These are phyloP conservation scores for Stenoptilia bipunctidactyla DNA, from an alignment of 2,888 invertebrate genomes.

Conservation along the genomic window DNA sequence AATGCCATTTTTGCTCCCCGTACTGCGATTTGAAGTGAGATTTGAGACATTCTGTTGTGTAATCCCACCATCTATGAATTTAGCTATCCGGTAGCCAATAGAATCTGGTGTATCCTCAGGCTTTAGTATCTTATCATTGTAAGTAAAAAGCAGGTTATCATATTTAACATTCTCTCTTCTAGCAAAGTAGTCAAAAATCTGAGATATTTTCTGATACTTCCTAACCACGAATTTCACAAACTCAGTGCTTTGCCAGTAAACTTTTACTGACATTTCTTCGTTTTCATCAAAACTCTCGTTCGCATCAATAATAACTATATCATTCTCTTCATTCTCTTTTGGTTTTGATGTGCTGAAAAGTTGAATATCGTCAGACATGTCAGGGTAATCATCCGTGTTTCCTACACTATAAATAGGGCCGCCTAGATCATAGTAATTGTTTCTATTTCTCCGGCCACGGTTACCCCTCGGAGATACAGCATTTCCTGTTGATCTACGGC, in stretches of 20 bases:
- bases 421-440: not conserved
- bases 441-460: not conserved
- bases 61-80: constrained; percentile 59
- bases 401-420: constrained; percentile 36
- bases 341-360: constrained; percentile 26
- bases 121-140: constrained; percentile 43
- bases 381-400: constrained; percentile 45
- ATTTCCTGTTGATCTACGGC: constrained; percentile 6
- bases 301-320: constrained; percentile 21
- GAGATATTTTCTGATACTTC: constrained; percentile 42
- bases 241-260: constrained; percentile 53
- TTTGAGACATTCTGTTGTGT: constrained; percentile 31
- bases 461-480: not conserved
- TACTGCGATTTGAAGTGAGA: constrained; percentile 15
- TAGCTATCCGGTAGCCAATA: constrained; percentile 45
- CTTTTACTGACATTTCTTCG: constrained; percentile 55
- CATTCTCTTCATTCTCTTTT: constrained; percentile 6
- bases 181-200: constrained; percentile 47
- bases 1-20: constrained; percentile 23
- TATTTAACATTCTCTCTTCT: constrained; percentile 33
- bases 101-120: constrained; percentile 49
- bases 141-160: constrained; percentile 45
- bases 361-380: constrained; percentile 28
- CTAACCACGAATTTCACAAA: constrained; percentile 45
- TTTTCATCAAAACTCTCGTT: constrained; percentile 37